Conservation (phyloP, 2,113 vertebrate genomes). For the Psilopsiagon aymara region DNA sequence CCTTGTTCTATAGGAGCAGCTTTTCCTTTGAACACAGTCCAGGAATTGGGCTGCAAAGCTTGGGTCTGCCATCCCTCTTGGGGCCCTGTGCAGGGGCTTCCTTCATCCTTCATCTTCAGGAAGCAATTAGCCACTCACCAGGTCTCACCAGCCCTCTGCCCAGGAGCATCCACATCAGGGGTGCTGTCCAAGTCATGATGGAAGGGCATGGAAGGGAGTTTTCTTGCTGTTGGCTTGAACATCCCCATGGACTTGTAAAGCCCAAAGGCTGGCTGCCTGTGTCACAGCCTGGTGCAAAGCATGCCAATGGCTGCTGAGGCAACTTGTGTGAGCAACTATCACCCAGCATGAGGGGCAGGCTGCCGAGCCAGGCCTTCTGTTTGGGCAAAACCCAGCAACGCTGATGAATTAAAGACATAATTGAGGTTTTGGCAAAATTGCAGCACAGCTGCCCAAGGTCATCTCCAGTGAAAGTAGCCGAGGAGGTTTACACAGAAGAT, state of each 20-base stretch:
- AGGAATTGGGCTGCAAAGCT: not conserved
- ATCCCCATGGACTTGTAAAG: not conserved
- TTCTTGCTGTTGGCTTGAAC: not conserved
- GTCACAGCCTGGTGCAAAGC: rapidly evolving
- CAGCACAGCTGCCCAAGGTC: conserved; percentile 54
- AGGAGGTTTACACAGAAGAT: conserved; percentile 37
- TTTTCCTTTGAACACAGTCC: not conserved
- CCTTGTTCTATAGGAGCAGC: not conserved
- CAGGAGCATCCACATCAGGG: too few species aligned
- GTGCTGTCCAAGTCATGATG: rapidly evolving
- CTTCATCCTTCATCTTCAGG: rapidly evolving
- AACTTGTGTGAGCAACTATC: not conserved
- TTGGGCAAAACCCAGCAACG: not conserved
- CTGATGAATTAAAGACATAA: conserved; percentile 4
- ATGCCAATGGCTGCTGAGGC: not conserved
- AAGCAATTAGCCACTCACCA: not conserved
- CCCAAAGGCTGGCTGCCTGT: not conserved
- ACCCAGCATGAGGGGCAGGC: not conserved
- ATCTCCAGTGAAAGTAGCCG: conserved; percentile 11
- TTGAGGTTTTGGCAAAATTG: conserved; percentile 45
- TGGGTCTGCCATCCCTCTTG: not conserved
- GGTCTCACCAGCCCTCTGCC: not conserved
- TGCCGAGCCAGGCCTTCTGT: conserved; percentile 7
- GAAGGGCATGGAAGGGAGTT: not conserved
- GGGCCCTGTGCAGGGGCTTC: rapidly evolving